Conservation (phyloP, 2,888 invertebrate species). For the Xestia ashworthii region DNA sequence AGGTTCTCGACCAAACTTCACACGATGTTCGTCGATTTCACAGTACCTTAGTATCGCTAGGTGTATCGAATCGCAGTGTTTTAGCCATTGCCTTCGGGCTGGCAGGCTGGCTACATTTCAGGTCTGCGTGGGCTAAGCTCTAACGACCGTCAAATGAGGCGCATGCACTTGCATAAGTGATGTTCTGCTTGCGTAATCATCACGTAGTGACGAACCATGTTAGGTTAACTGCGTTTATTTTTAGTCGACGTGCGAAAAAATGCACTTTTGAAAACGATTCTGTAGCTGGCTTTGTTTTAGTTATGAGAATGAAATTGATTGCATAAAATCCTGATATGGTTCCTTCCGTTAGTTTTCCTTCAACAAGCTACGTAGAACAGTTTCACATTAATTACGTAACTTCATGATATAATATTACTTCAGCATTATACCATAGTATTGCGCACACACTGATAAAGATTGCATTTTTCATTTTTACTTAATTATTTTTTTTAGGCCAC, state of each 20-base stretch:
- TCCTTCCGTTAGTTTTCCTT: conserved; percentile 12
- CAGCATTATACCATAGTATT: not conserved
- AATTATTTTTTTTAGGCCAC: not conserved
- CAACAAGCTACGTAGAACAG: not conserved
- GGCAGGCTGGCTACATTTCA: conserved; percentile 54
- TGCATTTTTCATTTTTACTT: conserved; percentile 14
- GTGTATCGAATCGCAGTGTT: conserved; percentile 58
- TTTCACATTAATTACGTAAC: not conserved
- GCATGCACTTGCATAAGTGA: conserved; percentile 87
- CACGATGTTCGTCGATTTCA: conserved; percentile 52
- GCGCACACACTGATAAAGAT: conserved; percentile 25
- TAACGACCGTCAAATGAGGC: conserved; percentile 88
- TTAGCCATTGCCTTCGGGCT: conserved; percentile 46
- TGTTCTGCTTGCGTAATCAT: conserved; percentile 85
- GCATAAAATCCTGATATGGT: not conserved
- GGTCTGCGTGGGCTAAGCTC: conserved; percentile 64
- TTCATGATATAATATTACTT: conserved; percentile 3
- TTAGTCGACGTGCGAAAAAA: conserved; percentile 23
- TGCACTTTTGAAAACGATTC: conserved; percentile 6
- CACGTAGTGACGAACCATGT: conserved; percentile 57
- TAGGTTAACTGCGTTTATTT: conserved; percentile 17
- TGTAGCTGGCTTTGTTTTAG: not conserved
- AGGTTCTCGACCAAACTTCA: conserved; percentile 13
- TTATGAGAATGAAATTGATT: not conserved
- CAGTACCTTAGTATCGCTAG: conserved; percentile 38